phyloP scores from a whole-genome alignment of 2,888 invertebrate species.

The Drosophila rellima region DNA sequence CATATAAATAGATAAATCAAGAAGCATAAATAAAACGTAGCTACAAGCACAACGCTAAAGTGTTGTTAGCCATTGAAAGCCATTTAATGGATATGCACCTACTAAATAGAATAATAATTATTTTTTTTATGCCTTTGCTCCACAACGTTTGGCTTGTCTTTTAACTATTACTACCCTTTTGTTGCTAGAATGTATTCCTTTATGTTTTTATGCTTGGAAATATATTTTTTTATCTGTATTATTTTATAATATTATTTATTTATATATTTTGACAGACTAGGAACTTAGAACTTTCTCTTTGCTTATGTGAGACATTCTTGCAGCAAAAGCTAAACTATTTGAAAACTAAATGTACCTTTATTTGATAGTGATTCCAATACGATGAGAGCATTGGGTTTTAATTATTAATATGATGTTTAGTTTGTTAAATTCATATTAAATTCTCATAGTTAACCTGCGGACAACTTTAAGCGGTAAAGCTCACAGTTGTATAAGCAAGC shows the following conservation, averaged over 20 bases:
- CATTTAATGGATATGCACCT: slow-evolving; percentile 29
- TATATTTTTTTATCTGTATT: too few relatives aligned
- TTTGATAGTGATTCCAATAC: too few relatives aligned
- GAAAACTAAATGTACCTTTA: too few relatives aligned
- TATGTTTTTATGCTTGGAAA: background rate
- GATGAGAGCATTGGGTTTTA: background rate
- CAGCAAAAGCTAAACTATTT: too few relatives aligned
- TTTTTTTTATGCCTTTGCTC: background rate
- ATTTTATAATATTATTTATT: too few relatives aligned
- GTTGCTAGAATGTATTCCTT: background rate
- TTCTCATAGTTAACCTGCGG: background rate
- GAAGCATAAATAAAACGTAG: slow-evolving; percentile 43
- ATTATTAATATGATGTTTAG: background rate
- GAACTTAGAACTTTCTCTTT: too few relatives aligned
- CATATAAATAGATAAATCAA: slow-evolving; percentile 24
- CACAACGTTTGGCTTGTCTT: background rate
- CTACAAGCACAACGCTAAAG: slow-evolving; percentile 34
- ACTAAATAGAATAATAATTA: slow-evolving; percentile 1
- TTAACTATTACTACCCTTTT: background rate
- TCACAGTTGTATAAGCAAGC: background rate
- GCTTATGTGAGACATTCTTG: too few relatives aligned
- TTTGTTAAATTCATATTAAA: background rate
- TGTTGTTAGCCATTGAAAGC: slow-evolving; percentile 49
- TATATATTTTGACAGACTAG: too few relatives aligned
- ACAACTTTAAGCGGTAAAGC: slow-evolving; percentile 7